Percentiles rank a stretch among this genome's conserved stretches.
phyloP scores from a whole-genome alignment of 2,797 vertebrate species.

The Okamejei kenojei region DNA sequence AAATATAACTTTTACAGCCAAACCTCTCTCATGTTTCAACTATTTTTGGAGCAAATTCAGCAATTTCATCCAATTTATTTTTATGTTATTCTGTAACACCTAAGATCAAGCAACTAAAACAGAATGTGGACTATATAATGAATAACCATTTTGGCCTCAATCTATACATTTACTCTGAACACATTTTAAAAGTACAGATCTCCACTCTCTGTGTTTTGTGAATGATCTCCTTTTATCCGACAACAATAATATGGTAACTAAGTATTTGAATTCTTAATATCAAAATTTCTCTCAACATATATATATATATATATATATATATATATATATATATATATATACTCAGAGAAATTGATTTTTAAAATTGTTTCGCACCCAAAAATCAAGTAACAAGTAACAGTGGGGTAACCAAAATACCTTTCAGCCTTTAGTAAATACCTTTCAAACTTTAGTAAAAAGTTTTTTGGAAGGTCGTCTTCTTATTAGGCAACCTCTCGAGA shows the following conservation, averaged over 20 bases:
- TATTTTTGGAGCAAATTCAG: slow-evolving; percentile 14
- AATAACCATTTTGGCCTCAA: not conserved
- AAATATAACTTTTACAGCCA: slow-evolving; percentile 19
- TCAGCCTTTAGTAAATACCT: too few relatives aligned
- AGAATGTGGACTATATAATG: not conserved
- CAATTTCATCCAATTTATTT: slow-evolving; percentile 17
- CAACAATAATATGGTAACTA: not conserved
- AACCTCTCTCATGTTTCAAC: not conserved
- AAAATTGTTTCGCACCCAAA: not conserved
- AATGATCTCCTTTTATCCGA: not conserved
- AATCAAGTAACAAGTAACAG: not conserved
- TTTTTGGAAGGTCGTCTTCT: not conserved
- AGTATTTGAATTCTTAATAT: not conserved
- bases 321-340: not conserved
- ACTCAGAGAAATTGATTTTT: not conserved
- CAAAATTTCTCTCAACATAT: not conserved
- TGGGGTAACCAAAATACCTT: not conserved
- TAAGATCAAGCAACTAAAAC: not conserved
- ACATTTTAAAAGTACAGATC: not conserved
- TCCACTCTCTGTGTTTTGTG: not conserved
- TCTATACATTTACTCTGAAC: not conserved
- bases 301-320: not conserved
- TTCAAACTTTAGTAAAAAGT: too few relatives aligned
- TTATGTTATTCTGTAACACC: not conserved
- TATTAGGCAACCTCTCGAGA: too few relatives aligned